Percentiles rank a stretch among this genome's conserved stretches.
phyloP scores from a whole-genome alignment of 2,797 vertebrate species.

The Ataeniobius toweri region DNA sequence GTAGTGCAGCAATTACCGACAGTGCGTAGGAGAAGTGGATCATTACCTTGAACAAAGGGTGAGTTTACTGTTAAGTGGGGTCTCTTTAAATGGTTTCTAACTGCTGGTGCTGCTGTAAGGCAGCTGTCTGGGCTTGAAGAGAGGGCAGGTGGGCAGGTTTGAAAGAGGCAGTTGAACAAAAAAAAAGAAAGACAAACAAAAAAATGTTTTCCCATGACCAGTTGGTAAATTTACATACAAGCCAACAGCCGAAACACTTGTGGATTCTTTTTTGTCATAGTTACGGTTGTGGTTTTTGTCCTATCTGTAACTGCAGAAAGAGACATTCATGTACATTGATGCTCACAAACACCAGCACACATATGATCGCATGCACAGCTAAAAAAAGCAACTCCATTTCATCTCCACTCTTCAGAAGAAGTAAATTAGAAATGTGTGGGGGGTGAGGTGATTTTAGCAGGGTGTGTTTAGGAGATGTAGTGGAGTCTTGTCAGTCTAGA shows the following conservation, averaged over 20 bases:
- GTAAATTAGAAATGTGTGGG: slow-evolving; percentile 63
- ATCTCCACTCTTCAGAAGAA: slow-evolving; percentile 52
- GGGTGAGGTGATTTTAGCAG: slow-evolving; percentile 73
- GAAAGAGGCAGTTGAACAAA: slow-evolving; percentile 49
- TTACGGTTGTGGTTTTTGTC: slow-evolving; percentile 29
- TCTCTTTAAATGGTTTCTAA: slow-evolving; percentile 65
- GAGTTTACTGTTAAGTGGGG: slow-evolving; percentile 60
- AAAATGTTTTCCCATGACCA: slow-evolving; percentile 35
- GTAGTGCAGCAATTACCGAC: slow-evolving; percentile 28
- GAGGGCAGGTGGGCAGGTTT: slow-evolving; percentile 53
- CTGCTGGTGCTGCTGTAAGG: slow-evolving; percentile 27
- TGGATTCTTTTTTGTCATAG: slow-evolving; percentile 36
- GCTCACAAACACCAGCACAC: slow-evolving; percentile 32
- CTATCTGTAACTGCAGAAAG: slow-evolving; percentile 37
- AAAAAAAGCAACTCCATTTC: slow-evolving; percentile 7
- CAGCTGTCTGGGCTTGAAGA: slow-evolving; percentile 56
- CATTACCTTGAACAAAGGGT: slow-evolving; percentile 59
- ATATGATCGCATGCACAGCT: not conserved
- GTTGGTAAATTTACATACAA: slow-evolving; percentile 58
- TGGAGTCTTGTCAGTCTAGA: slow-evolving; percentile 68
- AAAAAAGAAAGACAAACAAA: slow-evolving; percentile 20
- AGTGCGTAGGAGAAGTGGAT: slow-evolving; percentile 52
- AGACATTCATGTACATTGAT: slow-evolving; percentile 25
- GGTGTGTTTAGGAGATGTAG: slow-evolving; percentile 60
- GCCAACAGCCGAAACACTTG: slow-evolving; percentile 48